Evolutionary conservation across 2,113 vertebrate genomes (phyloP).

Genomic region (Pterocles burchelli): DNA sequence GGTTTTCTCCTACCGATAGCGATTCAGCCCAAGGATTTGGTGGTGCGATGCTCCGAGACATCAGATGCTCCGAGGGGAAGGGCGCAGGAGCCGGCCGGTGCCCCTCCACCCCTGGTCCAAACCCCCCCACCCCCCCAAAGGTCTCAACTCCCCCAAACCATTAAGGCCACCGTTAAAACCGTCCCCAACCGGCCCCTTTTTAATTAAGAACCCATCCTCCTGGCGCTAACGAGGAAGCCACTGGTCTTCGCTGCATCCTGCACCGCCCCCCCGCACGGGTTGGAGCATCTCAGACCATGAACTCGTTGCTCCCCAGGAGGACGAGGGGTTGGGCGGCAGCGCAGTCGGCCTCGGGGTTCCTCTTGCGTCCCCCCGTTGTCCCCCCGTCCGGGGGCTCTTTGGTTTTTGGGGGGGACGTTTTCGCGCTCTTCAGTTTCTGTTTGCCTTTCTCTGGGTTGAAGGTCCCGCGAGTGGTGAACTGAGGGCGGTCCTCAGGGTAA

Average conservation of each 20-base stretch:
- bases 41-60: rapidly evolving
- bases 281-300: slow-evolving; percentile 89
- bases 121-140: neutral
- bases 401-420: slow-evolving; percentile 82
- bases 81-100: neutral
- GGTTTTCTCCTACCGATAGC: neutral
- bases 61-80: neutral
- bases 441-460: slow-evolving; percentile 93
- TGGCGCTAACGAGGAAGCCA: neutral
- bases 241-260: neutral
- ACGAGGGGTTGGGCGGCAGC: slow-evolving; percentile 80
- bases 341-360: slow-evolving; percentile 79
- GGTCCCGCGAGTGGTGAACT: slow-evolving; percentile 91
- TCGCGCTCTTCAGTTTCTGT: slow-evolving; percentile 89
- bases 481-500: slow-evolving; percentile 78
- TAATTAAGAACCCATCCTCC: neutral
- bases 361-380: slow-evolving; percentile 60
- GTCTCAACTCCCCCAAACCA: neutral
- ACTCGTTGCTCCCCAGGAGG: slow-evolving; percentile 91
- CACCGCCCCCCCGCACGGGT: too few relatives aligned
- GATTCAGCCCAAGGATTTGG: neutral
- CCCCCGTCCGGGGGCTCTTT: slow-evolving; percentile 81
- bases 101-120: neutral
- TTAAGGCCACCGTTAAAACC: slow-evolving; percentile 63
- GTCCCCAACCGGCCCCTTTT: neutral